phyloP scores from a whole-genome alignment of 2,797 vertebrate species.

The Meda fulgida region DNA sequence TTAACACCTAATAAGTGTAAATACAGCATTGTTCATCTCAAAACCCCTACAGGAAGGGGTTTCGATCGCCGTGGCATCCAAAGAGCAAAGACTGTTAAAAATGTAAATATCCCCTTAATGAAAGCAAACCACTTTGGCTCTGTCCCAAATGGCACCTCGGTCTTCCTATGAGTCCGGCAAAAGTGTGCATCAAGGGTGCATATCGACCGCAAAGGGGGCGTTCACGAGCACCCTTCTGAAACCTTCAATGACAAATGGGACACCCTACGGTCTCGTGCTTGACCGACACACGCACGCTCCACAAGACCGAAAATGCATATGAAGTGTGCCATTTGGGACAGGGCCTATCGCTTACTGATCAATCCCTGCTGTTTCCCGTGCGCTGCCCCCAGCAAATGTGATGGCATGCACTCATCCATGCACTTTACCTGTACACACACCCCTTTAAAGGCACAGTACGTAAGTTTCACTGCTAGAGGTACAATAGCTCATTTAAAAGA shows the following conservation, averaged over 20 bases:
- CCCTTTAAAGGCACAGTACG: background rate
- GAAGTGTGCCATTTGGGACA: too few relatives aligned
- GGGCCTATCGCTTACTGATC: background rate
- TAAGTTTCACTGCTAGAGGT: background rate
- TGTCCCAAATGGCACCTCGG: too few relatives aligned
- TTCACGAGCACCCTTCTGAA: too few relatives aligned
- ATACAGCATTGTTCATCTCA: background rate
- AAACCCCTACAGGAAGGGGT: background rate
- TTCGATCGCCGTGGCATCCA: background rate
- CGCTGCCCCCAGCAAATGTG: background rate
- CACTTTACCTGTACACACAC: background rate
- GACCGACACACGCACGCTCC: too few relatives aligned
- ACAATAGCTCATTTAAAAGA: background rate
- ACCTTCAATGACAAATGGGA: too few relatives aligned
- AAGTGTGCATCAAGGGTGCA: too few relatives aligned
- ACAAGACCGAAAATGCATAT: too few relatives aligned
- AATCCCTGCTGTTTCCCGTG: background rate
- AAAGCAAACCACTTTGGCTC: background rate
- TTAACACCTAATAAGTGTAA: background rate
- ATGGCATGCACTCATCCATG: conserved; percentile 23
- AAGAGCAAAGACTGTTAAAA: background rate
- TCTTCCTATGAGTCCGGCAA: too few relatives aligned
- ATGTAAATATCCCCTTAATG: background rate
- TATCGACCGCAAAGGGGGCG: too few relatives aligned
- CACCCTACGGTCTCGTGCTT: too few relatives aligned